Conservation (phyloP, 1,140 invertebrate species). For the Drosophila bifasciata region DNA sequence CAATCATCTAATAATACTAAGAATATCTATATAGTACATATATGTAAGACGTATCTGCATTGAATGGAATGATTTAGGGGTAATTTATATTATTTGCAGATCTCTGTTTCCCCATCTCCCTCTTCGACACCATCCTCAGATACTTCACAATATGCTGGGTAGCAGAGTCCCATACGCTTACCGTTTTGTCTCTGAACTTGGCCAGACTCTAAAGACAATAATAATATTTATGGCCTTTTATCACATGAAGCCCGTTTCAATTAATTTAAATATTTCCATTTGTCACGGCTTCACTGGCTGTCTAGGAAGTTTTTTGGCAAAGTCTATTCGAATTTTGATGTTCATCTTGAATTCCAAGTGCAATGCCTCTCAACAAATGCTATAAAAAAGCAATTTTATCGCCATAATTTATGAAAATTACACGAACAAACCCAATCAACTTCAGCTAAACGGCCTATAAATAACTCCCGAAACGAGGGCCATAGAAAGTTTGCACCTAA, state of each 20-base stretch:
- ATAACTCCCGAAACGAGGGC: not conserved
- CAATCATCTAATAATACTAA: no score
- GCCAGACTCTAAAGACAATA: slow-evolving; percentile 42
- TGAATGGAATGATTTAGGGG: no score
- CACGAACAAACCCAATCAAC: not conserved
- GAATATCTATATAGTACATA: no score
- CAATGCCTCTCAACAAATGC: slow-evolving; percentile 21
- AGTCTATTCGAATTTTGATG: slow-evolving; percentile 30
- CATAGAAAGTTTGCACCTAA: slow-evolving; percentile 35
- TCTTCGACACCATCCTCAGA: not conserved
- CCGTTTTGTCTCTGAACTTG: slow-evolving; percentile 44
- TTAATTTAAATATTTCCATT: slow-evolving; percentile 58
- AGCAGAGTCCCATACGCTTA: slow-evolving; percentile 5
- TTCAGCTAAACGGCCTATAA: not conserved
- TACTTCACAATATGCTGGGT: slow-evolving; percentile 2
- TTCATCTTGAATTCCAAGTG: slow-evolving; percentile 42
- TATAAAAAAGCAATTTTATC: slow-evolving; percentile 42
- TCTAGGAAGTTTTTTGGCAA: slow-evolving; percentile 54
- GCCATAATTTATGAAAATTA: not conserved
- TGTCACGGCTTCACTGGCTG: slow-evolving; percentile 40
- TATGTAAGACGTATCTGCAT: no score
- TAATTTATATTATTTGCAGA: no score
- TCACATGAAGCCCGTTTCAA: slow-evolving; percentile 41
- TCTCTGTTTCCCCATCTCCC: no score
- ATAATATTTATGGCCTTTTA: slow-evolving; percentile 54